Evolutionary conservation across 1,140 invertebrate genomes (phyloP), one percentile per base, ranked within the genome.

Genomic region (Megalopta genalis): DNA sequence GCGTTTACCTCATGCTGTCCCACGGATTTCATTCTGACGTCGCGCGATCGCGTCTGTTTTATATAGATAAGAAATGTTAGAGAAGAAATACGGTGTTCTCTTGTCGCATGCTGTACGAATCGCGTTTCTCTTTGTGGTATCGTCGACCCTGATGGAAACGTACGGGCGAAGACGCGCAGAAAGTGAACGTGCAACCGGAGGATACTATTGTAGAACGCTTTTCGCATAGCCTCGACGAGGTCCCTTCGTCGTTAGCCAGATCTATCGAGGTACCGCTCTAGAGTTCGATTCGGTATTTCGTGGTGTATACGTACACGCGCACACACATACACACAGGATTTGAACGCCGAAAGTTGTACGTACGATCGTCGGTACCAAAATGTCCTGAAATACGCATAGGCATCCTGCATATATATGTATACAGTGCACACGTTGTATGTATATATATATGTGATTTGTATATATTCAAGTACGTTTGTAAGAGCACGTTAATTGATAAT

Each of bases 381-480:
- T 57, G 54, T 72, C 23, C 59, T 69, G 79, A 46, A 52, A 71
- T 32, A 65, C 71, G 71, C 64, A 79, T 77, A 80, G 39, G 18
- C 42, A 46, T 42, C 9, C 12, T 42, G 9, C 14, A 46, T 75
- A 66, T 81, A 86, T 77, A 57, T n/a, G n/a, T 57, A 57, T 4
- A 21, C 42, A 46, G 12, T 46, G 42, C 42, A 46, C 14, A 21
- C 49, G 49, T 52, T n/a, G 18, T 52, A 52, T 21, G 6, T 18
- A 52, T 5, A 52, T 52, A 52, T 18, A 52, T 52, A 52, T 5
- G 49, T 21, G 49, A 79, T 88, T 87, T 88, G 86, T 88, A 87
- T 66, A 88, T 87, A 88, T 81, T 85, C 71, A 83, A 75, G 76
- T 88, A 87, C 64, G 84, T 83, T 85, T 87, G 68, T 87, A 87